Conservation (phyloP, 2,113 vertebrate genomes). For the Pycnonotus jocosus region DNA sequence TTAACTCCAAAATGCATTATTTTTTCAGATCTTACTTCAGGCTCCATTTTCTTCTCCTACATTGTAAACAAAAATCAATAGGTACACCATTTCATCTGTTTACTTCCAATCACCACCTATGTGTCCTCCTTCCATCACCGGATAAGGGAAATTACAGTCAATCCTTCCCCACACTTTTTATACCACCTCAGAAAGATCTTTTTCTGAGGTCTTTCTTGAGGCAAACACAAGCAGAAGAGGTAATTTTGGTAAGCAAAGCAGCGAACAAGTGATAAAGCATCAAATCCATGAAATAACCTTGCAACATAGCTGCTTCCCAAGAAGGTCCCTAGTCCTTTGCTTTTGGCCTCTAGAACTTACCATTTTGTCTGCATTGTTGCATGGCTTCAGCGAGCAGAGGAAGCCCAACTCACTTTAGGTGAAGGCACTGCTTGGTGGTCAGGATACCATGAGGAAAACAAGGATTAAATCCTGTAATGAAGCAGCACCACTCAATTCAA, state of each 20-base stretch:
- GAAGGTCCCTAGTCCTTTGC: no score
- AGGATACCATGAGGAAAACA: not conserved
- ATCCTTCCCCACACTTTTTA: not conserved
- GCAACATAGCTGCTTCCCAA: rapidly evolving
- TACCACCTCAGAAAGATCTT: not conserved
- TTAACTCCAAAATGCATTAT: not conserved
- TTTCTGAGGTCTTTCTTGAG: not conserved
- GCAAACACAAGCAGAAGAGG: not conserved
- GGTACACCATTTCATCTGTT: not conserved
- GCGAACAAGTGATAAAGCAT: not conserved
- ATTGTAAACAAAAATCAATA: not conserved
- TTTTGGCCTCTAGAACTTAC: not conserved
- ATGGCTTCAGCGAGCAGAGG: not conserved
- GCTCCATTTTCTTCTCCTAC: not conserved
- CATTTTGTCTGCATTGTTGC: not conserved
- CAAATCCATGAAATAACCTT: not conserved
- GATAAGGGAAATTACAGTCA: not conserved
- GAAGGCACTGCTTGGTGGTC: not conserved
- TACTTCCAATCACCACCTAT: not conserved
- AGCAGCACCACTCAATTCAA: not conserved
- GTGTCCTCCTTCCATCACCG: rapidly evolving
- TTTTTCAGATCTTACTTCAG: not conserved
- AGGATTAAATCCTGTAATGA: rapidly evolving
- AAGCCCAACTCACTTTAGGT: not conserved
- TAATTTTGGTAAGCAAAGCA: not conserved